Percentiles rank a stretch among this genome's conserved stretches.
phyloP scores from a whole-genome alignment of 64 coral and sea anemone species.

The Anthopleura sola region DNA sequence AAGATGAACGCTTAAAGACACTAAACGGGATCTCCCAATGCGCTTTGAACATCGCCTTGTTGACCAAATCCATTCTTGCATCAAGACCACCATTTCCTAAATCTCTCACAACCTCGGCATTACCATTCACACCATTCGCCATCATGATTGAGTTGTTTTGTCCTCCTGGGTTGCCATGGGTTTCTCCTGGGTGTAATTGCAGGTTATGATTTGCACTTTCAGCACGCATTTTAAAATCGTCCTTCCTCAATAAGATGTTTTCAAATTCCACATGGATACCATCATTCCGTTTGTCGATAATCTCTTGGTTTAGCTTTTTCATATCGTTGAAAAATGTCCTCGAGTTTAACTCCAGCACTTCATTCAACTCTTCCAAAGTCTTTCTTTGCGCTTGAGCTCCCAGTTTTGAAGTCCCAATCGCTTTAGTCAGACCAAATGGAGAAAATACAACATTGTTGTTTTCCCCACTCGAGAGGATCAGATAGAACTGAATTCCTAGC shows the following conservation, averaged over 20 bases:
- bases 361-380: neutral
- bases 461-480: neutral
- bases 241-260: neutral
- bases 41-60: neutral
- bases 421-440: neutral
- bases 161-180: neutral
- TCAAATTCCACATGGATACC: neutral
- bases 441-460: neutral
- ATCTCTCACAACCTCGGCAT: neutral
- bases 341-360: neutral
- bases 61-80: neutral
- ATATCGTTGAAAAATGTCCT: neutral
- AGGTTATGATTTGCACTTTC: neutral
- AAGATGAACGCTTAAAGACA: neutral
- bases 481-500: conserved; percentile 8
- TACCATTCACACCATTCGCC: too few species aligned
- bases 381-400: neutral
- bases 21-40: neutral
- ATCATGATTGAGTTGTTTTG: neutral
- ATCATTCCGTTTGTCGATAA: neutral
- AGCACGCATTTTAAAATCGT: neutral
- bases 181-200: neutral
- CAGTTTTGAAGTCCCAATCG: neutral
- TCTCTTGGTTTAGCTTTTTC: neutral
- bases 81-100: neutral